Evolutionary conservation across 2,888 invertebrate species (phyloP).

Genomic region (Notodonta ziczac): DNA sequence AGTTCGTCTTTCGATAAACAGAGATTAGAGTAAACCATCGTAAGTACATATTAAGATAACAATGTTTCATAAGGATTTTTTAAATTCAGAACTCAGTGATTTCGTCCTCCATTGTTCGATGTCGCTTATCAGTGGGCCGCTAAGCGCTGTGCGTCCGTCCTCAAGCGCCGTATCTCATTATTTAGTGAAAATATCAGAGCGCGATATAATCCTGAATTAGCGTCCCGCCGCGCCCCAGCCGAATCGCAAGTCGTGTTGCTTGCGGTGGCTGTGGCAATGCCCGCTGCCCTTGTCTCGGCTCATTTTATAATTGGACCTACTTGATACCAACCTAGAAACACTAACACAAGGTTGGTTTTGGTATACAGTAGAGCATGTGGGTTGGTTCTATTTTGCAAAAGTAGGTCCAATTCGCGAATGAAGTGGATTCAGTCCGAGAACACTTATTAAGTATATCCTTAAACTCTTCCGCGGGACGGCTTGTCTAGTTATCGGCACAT

Average conservation of each 20-base stretch:
- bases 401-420: too few species aligned
- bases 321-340: too few species aligned
- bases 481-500: conserved; percentile 10
- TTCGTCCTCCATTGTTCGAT: neutral
- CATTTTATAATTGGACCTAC: neutral
- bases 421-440: neutral
- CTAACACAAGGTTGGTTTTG: too few species aligned
- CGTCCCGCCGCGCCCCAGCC: neutral
- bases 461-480: neutral
- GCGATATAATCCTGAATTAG: neutral
- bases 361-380: too few species aligned
- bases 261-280: neutral
- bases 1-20: too few species aligned
- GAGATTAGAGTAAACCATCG: too few species aligned
- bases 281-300: neutral
- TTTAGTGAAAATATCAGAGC: neutral
- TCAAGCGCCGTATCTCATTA: conserved; percentile 1
- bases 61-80: neutral
- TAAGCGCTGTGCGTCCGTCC: neutral
- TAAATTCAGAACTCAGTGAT: neutral
- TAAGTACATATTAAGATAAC: too few species aligned
- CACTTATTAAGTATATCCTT: neutral
- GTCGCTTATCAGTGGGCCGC: neutral
- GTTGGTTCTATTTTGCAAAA: too few species aligned
- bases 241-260: neutral